Evolutionary conservation across 2,113 vertebrate genomes (phyloP).

Genomic region (Gymnobelideus leadbeateri): DNA sequence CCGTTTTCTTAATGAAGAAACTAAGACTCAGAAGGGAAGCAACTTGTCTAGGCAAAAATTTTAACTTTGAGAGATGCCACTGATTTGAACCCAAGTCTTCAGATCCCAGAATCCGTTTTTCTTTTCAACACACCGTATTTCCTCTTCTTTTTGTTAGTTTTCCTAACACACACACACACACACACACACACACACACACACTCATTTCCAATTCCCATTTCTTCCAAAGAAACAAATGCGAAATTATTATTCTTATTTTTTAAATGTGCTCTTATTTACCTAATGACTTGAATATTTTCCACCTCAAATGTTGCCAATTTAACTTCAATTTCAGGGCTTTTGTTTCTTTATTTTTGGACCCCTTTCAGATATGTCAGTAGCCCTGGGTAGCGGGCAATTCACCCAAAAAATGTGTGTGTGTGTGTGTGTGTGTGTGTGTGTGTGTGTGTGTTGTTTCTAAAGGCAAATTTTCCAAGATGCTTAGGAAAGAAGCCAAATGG

Average conservation of each 20-base stretch:
- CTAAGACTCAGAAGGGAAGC: neutral
- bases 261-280: neutral
- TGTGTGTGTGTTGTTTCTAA: slow-evolving; percentile 12
- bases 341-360: neutral
- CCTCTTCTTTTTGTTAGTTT: neutral
- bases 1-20: neutral
- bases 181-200: neutral
- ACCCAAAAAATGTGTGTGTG: neutral
- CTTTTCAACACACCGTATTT: neutral
- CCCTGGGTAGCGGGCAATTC: neutral
- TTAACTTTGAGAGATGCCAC: neutral
- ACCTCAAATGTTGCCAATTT: neutral
- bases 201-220: neutral
- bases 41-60: neutral
- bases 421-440: neutral
- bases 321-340: neutral
- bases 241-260: slow-evolving; percentile 32
- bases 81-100: neutral
- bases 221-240: neutral
- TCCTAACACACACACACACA: neutral
- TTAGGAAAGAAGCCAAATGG: slow-evolving; percentile 23
- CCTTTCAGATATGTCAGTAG: neutral
- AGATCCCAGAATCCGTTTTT: neutral
- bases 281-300: slow-evolving; percentile 9
- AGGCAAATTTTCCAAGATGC: neutral